Evolutionary conservation across 2,113 vertebrate species (phyloP).

Genomic region (Odontesthes bonariensis): DNA sequence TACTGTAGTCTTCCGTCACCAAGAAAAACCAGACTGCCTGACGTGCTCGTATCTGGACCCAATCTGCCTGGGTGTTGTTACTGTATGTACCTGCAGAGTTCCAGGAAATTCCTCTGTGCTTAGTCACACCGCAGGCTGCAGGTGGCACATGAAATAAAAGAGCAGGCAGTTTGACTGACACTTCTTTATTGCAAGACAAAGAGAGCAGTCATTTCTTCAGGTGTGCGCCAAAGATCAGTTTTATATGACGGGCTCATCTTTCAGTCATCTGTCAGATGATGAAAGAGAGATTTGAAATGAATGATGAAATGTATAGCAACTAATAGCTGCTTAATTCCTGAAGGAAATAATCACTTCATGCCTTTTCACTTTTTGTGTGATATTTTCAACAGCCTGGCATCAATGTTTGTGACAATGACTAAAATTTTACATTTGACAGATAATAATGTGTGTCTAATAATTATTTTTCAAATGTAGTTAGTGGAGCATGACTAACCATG

Average conservation of each 20-base stretch:
- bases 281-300: not conserved
- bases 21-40: conserved; percentile 18
- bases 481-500: not conserved
- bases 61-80: conserved; percentile 31
- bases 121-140: conserved; percentile 18
- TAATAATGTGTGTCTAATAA: not conserved
- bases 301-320: not conserved
- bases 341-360: not conserved
- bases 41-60: conserved; percentile 40
- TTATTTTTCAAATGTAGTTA: too few species aligned
- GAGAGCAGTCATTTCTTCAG: not conserved
- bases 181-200: not conserved
- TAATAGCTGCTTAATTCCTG: not conserved
- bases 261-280: not conserved
- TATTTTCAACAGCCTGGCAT: not conserved
- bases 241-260: not conserved
- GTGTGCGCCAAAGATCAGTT: not conserved
- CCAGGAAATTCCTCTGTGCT: conserved; percentile 30
- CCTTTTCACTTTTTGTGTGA: not conserved
- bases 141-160: not conserved
- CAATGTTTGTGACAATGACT: not conserved
- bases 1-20: not conserved
- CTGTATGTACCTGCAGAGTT: conserved; percentile 13
- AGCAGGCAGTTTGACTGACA: not conserved
- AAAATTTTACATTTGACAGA: not conserved